Percentiles rank a stretch among this genome's conserved stretches.
Conservation (phyloP, 2,113 vertebrate genomes). For the Bolborhynchus lineola region DNA sequence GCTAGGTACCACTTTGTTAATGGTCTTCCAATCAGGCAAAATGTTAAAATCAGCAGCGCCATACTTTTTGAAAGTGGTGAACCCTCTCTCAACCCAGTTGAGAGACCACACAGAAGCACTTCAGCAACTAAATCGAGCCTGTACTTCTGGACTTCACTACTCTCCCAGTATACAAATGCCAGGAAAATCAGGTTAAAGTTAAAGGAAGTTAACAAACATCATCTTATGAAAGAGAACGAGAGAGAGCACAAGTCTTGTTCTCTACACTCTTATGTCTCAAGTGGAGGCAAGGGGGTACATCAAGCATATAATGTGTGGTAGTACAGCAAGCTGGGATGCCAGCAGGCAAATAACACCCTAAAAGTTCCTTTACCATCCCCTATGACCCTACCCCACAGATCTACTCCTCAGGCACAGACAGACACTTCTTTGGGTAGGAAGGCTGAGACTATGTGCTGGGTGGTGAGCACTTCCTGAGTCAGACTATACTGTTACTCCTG, state of each 20-base stretch:
- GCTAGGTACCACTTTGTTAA: not conserved
- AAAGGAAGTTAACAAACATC: not conserved
- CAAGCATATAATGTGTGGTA: not conserved
- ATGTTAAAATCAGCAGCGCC: not conserved
- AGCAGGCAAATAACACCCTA: not conserved
- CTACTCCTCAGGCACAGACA: not conserved
- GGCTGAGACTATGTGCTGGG: fast-evolving
- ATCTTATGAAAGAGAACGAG: not conserved
- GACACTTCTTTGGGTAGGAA: not conserved
- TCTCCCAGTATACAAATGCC: not conserved
- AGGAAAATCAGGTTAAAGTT: not conserved
- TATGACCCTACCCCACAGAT: not conserved
- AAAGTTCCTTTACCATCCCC: not conserved
- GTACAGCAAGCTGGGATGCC: not conserved
- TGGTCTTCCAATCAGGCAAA: not conserved
- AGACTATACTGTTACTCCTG: not conserved
- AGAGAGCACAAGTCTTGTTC: not conserved
- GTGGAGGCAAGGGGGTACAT: not conserved
- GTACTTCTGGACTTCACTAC: not conserved
- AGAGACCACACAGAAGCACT: not conserved
- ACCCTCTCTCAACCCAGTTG: not conserved
- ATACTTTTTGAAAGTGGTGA: not conserved
- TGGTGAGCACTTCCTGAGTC: not conserved
- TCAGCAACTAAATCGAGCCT: not conserved
- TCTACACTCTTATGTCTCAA: not conserved